Base-by-base conservation (phyloP, 2,797 vertebrate genomes). In the Cossypha polioptera region DNA sequence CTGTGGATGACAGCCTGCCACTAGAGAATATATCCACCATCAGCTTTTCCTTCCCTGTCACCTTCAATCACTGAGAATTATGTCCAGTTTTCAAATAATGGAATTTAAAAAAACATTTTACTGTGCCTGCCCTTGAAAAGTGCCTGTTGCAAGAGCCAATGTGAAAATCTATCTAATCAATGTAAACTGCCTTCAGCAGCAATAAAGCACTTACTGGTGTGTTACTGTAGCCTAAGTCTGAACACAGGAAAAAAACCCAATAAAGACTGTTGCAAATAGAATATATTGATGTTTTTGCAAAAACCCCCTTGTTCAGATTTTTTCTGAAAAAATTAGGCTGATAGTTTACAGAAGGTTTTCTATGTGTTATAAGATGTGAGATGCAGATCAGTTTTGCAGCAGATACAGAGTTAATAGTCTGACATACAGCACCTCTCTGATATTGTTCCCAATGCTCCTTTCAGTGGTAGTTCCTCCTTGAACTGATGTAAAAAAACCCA, bases 21-120 rank as follows among this genome's bases (percentile, higher is more conserved):
- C 86, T 58, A 51, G 95, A 87, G 94, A 67, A 93, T 79, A 79
- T 22, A 79, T 71, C 71, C 75, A 62, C 80, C 48, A 82, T 67
- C 77, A 85, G 75, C 43, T 88, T 90, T 72, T 86, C 77, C 84
- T 89, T 59, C 54, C 65, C 80, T 83, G 93, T 87, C 92, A 94
- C 81, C 57, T 85, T 93, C 81, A 93, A 85, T 95, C 94, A 91
- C 71, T 43, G 57, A 89, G 81, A 94, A 91, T 91, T 86, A 94
- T 7, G 68, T 93, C 88, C 68, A 72, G 86, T 89, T 87, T 91
- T 95, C 84, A 94, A 94, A 86, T 89, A 94, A 93, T 22, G 48
- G 48, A 83, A 85, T 95, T 88, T 25, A 10, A 90, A 90, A 75
- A 66, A 73, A 0, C 62, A 82, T 85, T 87, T 93, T 55, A 85